Base-by-base conservation (phyloP, 2,888 invertebrate species). In the Caenorhabditis panamensis region DNA sequence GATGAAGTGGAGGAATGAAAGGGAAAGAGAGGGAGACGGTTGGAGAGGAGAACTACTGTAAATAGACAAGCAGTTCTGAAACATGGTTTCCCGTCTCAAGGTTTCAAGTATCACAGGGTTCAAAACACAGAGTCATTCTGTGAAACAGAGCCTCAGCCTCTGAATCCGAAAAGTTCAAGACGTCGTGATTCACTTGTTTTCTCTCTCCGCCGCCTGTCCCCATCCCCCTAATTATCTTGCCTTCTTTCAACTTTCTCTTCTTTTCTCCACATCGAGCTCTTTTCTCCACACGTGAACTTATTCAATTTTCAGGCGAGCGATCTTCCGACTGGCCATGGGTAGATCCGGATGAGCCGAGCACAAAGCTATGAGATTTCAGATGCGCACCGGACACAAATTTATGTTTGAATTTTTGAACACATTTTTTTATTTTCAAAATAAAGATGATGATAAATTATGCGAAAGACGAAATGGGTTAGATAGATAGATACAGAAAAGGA, bases 261-360 rank as follows among this genome's bases (percentile, higher is more conserved):
- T 68, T 59, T 51, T 47, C 22, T 44, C 18, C 37, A 47, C 54
- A 49, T 37, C 31, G n/a, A 47, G 41, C 37, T 18, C 28, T 56
- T 41, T 18, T 20, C 28, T 2, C 0, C 47, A 28, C 49, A 24
- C 22, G 44, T 58, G 31, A 64, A 56, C n/a, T 31, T 54, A 5
- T 16, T 9, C 41, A 9, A n/a, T 64, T 66, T 76, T 76, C 75
- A 76, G 75, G 68, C 44, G 67, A 68, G 49, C 44, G 76, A 76
- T 64, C 78, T 20, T 75, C 64, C 31, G 87, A 84, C 41, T 87
- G 87, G 86, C 88, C 87, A 28, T 87, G 87, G 87, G 81, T 85
- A 51, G 87, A 88, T 79, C 88, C 88, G 31, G 86, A 85, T 79
- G 83, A 87, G 77, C 86, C 85, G 20, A 87, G 86, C 68, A 88